Base-by-base conservation (phyloP, 2,113 vertebrate species). In the Peucedramus taeniatus region DNA sequence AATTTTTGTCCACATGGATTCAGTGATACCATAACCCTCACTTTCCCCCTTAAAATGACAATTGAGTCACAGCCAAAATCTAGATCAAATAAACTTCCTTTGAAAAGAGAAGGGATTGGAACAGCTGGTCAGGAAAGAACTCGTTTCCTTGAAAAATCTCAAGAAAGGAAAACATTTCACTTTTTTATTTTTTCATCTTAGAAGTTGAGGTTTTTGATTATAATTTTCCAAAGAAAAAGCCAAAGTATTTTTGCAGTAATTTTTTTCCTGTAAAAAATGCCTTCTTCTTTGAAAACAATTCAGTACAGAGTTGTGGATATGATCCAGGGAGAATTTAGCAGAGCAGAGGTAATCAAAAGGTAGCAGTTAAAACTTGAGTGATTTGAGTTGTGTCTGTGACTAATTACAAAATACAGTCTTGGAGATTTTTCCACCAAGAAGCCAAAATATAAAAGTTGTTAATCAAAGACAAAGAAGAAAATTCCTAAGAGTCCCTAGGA, bases 81-180 rank as follows among this genome's bases (percentile, higher is more conserved):
- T 70, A 78, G 37, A 90, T 64, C 88, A 92, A 96, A 94, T 92
- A 92, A 86, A 77, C 64, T 80, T 93, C 40, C 56, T 86, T 87
- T 56, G 37, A 77, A 94, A 95, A 75, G 64, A 80, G 51, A 83
- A 44, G 28, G 59, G 44, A 66, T 91, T 85, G 71, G 51, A 92
- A 66, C 85, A 94, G 82, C 66, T 93, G 83, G 19, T 75, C 85
- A 88, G 93, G 94, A 96, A 95, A 87, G 31, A 28, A 68, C n/a
- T 83, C 1, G 35, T 95, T 96, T 95, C 75, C 90, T 87, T 49
- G 68, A 92, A 96, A 96, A 96, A 92, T 90, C 68, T 95, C 79
- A 54, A 92, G 68, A 89, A 96, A 95, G 50, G 39, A 83, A 94
- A 96, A 88, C 19, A 88, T 95, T 88, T 91, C 40, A 44, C 63